phyloP scores from a whole-genome alignment of 1,140 invertebrate genomes.

The Calycopis cecrops region DNA sequence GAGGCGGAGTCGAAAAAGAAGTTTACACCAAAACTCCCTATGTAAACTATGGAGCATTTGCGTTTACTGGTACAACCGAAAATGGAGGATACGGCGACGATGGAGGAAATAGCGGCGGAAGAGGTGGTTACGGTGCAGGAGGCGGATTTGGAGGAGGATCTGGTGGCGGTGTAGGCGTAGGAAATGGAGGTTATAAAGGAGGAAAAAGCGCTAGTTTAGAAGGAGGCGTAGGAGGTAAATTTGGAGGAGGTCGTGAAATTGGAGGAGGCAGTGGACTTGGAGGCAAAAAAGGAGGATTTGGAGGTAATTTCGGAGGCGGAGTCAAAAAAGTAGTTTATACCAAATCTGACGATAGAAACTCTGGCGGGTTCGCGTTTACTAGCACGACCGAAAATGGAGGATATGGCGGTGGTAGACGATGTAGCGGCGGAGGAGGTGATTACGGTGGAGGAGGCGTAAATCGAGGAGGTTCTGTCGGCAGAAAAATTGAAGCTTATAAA shows the following conservation, averaged over 20 bases:
- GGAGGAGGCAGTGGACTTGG: conserved; percentile 31
- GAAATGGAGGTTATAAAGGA: conserved; percentile 12
- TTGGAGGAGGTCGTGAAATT: conserved; percentile 29
- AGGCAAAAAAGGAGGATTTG: conserved; percentile 28
- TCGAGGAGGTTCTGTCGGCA: conserved; percentile 16
- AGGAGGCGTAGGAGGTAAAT: conserved; percentile 19
- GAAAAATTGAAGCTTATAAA: conserved; percentile 36
- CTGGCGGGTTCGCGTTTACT: conserved; percentile 46
- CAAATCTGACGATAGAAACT: conserved; percentile 47
- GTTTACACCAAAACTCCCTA: no score
- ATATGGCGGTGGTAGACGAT: conserved; percentile 30
- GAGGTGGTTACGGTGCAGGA: conserved; percentile 24
- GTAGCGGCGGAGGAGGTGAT: conserved; percentile 27
- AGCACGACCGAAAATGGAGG: conserved; percentile 32
- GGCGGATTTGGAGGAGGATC: no score
- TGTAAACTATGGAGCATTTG: no score
- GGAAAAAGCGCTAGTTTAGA: conserved; percentile 22
- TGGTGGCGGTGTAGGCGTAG: no score
- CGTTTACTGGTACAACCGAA: no score
- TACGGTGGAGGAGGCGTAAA: conserved; percentile 19
- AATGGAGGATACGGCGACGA: no score
- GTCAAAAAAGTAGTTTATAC: conserved; percentile 35
- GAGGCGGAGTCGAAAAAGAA: conserved; percentile 23
- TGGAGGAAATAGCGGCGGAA: conserved; percentile 30
- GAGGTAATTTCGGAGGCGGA: conserved; percentile 34